Evolutionary conservation across 30 jellyfish, hydroid and myxozoan species (phyloP), one percentile per base, ranked within the genome.

Genomic region (Haliclystus octoradiatus): DNA sequence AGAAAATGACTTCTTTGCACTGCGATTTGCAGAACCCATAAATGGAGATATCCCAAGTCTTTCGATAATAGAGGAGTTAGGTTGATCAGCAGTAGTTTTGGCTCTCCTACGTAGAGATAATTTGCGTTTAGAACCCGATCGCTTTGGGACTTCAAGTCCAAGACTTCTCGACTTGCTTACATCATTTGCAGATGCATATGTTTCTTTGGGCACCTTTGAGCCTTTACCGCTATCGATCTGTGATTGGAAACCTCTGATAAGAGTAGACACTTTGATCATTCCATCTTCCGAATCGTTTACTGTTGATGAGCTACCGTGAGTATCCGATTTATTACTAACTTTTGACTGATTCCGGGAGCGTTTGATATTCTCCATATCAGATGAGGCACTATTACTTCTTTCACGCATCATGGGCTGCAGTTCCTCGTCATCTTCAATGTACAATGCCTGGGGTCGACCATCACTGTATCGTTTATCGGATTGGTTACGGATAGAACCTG

Each of bases 1-100:
- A 1, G 95, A 84, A 65, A 89, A 65, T 26, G 90, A 71, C 65
- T 81, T 89, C 66, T 75, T 83, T 65, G 80, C 77, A 31, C 68
- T 75, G 3, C 98, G 84, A 67, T 82, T 82, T 52, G 74, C 93
- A 28, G 86, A 69, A 28, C 94, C 93, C 78, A 92, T 73, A 68
- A 80, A 89, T 15, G 98, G 95, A 30, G 95, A 80, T 35, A 89
- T 81, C n/a, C 98, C 98, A 28, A 89, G 77, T 26, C 84, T 74
- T 62, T 89, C 93, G 25, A 89, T 57, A 27, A 89, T 68, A 29
- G 83, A 75, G 30, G 33, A 70, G 47, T 82, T 93, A n/a, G 90
- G 78, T 66, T 82, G 91, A 51, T 70, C 82, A 60, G 79, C 70
- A 29, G 85, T 40, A 31, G 65, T 75, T 68, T 81, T 89, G 0